These are phyloP conservation scores for Embidobia sp. DNA, from an alignment of 2,888 invertebrate genomes.

Conservation along the genomic window DNA sequence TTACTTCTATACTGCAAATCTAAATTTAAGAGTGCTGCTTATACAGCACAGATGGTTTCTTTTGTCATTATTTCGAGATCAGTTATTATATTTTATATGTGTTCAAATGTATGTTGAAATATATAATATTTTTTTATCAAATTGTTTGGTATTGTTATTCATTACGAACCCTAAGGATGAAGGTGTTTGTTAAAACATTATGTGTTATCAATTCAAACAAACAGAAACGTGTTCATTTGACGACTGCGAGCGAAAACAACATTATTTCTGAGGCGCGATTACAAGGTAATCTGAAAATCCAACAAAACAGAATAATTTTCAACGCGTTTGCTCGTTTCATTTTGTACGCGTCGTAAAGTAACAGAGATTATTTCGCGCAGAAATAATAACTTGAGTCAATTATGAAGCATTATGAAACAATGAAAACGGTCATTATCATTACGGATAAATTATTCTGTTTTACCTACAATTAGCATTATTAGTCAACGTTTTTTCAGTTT, in stretches of 20 bases:
- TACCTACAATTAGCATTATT: conserved; percentile 61
- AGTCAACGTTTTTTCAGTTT: conserved; percentile 46
- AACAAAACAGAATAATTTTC: conserved; percentile 48
- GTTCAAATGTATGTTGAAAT: conserved; percentile 50
- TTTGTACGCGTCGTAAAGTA: conserved; percentile 48
- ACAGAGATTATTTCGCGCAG: conserved; percentile 53
- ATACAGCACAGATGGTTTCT: conserved; percentile 1
- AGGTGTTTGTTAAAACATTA: too few species aligned
- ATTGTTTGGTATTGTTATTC: background rate
- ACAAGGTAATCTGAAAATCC: conserved; percentile 35
- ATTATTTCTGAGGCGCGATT: background rate
- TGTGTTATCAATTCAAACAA: too few species aligned
- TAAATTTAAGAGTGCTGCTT: too few species aligned
- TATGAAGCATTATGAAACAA: conserved; percentile 59
- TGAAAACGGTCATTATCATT: conserved; percentile 63
- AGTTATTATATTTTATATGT: conserved; percentile 37
- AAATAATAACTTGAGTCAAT: conserved; percentile 60
- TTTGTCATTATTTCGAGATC: conserved; percentile 7
- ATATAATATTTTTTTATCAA: conserved; percentile 52
- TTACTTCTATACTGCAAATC: too few species aligned
- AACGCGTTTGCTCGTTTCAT: conserved; percentile 46
- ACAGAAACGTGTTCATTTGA: too few species aligned
- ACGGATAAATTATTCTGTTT: conserved; percentile 60
- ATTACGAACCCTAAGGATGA: too few species aligned
- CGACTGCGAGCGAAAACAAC: background rate